These are phyloP conservation scores for Phylloscopus trochiloides DNA, from an alignment of 2,113 vertebrate genomes.

Conservation along the genomic window DNA sequence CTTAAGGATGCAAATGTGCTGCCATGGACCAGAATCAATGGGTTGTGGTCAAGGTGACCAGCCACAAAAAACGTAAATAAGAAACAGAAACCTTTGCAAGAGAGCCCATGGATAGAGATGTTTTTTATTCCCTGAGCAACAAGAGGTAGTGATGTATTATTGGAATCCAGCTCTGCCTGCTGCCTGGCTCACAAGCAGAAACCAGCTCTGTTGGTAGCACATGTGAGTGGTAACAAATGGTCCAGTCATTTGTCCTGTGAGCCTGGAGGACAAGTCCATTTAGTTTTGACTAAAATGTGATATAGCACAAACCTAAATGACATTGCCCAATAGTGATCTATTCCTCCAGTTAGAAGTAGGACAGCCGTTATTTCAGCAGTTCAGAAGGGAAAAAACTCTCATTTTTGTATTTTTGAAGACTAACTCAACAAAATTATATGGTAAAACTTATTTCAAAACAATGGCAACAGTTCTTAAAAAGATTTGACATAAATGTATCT, in stretches of 20 bases:
- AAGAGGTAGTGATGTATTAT: fast-evolving
- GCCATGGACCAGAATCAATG: not conserved
- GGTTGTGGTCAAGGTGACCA: not conserved
- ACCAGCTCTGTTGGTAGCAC: not conserved
- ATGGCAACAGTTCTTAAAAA: not conserved
- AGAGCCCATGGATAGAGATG: not conserved
- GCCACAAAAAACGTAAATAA: not conserved
- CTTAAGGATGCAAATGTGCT: not conserved
- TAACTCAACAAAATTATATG: not conserved
- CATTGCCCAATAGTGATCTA: not conserved
- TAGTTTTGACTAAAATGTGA: not conserved
- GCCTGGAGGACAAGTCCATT: not conserved
- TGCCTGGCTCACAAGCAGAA: not conserved
- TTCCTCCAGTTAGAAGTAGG: not conserved
- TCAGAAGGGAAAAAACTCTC: not conserved
- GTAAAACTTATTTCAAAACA: not conserved
- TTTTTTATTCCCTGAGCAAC: not conserved
- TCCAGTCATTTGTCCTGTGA: not conserved
- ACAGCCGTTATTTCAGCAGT: not conserved
- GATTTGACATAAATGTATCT: not conserved
- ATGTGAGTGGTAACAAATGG: not conserved
- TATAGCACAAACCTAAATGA: not conserved
- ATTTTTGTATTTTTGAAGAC: not conserved
- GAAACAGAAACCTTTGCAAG: not conserved
- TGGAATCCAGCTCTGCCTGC: not conserved